A percentile compares a stretch with the other conserved stretches of the same genome.
Conservation (phyloP, 1,140 invertebrate genomes). For the Lasioglossum albipes region DNA sequence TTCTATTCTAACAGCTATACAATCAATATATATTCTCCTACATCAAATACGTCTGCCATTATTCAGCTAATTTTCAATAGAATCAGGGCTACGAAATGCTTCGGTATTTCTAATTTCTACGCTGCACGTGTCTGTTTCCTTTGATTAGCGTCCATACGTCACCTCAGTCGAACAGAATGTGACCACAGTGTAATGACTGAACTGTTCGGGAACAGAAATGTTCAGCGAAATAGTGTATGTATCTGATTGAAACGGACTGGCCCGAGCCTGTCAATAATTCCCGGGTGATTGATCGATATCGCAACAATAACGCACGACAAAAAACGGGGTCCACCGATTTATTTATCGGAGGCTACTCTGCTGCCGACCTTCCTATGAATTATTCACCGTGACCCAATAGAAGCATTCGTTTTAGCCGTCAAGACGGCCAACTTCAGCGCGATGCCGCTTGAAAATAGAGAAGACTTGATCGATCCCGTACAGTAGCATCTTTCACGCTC, state of each 20-base stretch:
- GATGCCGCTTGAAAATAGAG: not conserved
- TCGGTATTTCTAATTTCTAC: no score
- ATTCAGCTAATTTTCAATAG: no score
- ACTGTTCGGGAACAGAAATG: not conserved
- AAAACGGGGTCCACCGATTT: constrained; percentile 22
- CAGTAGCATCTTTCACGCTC: not conserved
- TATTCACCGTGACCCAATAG: constrained; percentile 19
- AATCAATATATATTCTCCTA: no score
- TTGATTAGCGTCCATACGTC: no score
- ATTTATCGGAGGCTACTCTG: constrained; percentile 20
- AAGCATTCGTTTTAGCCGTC: constrained; percentile 24
- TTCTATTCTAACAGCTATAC: no score
- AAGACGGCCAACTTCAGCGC: not conserved
- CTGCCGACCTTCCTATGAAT: constrained; percentile 13
- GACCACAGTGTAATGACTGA: not conserved
- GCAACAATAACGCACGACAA: constrained; percentile 21
- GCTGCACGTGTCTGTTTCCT: no score
- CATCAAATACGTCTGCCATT: no score
- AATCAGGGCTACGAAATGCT: no score
- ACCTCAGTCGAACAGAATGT: not conserved
- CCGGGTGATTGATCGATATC: constrained; percentile 26
- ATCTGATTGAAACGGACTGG: not conserved
- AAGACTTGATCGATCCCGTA: not conserved
- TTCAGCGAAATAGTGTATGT: not conserved
- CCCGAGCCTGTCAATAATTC: not conserved